Base-by-base conservation (phyloP, 2,888 invertebrate species). In the Agapostemon virescens region DNA sequence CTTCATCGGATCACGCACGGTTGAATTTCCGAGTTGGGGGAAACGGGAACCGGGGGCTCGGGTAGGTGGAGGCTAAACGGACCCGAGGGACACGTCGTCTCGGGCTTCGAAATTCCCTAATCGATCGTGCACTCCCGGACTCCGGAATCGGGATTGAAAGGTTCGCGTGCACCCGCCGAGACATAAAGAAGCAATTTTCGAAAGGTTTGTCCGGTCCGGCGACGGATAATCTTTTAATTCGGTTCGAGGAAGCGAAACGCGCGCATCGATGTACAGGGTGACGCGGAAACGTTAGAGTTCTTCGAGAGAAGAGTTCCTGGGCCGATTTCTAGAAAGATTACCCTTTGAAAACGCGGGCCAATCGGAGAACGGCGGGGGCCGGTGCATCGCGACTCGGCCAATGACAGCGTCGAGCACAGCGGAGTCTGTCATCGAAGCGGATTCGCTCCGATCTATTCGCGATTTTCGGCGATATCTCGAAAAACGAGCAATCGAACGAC, bases 61-160 rank as follows among this genome's bases (percentile, higher is more conserved):
- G 58, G 45, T 68, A 81, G 85, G 82, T 79, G 88, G 83, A 67
- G 74, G 81, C 85, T 92, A 91, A 92, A 88, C 90, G 90, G 85
- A 90, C 92, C 91, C 91, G 84, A 84, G 91, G 91, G 92, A 92
- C 86, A 84, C 83, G 83, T 82, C 82, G 84, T 87, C 88, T 88
- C 87, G 88, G 85, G 88, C 90, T 88, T 90, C 89, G 87, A 90
- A 89, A 88, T 90, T 90, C 90, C 90, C 90, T 91, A 90, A 92
- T 91, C 92, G 90, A 91, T 90, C 89, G 86, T 85, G 86, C 86
- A 81, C 82, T 87, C 85, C 69, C 78, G 79, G 58, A 81, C 84
- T 42, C 82, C 87, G 86, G 86, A 81, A 85, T 87, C 86, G 87
- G 83, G 87, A 87, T 87, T 87, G 87, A 87, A 87, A 87, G 87